A percentile compares a stretch with the other conserved stretches of the same genome.
Evolutionary conservation across 2,888 invertebrate species (phyloP).

Genomic region (Drosophila ustulata): DNA sequence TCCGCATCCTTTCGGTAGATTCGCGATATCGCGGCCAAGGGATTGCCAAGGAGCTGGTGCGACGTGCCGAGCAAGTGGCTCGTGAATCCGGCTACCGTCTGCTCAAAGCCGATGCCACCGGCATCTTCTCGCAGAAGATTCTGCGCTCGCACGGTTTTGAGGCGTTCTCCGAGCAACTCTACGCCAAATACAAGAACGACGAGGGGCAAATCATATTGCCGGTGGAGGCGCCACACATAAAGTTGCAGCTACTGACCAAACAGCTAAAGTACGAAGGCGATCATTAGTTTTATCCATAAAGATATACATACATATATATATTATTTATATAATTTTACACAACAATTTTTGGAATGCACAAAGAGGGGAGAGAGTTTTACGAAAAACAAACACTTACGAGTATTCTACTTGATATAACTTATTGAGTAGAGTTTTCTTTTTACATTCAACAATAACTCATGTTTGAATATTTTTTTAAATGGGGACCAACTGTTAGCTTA

Average conservation of each 20-base stretch:
- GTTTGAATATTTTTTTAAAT: conserved; percentile 9
- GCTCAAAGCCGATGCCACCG: conserved; percentile 93
- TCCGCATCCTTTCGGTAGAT: conserved; percentile 92
- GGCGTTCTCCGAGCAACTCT: conserved; percentile 88
- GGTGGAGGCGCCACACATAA: conserved; percentile 88
- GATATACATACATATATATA: conserved; percentile 14
- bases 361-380: conserved; percentile 4
- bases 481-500: conserved; percentile 69
- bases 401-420: neutral
- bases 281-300: conserved; percentile 2
- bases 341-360: conserved; percentile 19
- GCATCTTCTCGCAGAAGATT: conserved; percentile 91
- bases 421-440: neutral
- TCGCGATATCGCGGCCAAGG: conserved; percentile 89
- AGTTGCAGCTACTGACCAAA: conserved; percentile 88
- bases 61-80: conserved; percentile 89
- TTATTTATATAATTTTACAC: conserved; percentile 13
- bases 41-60: conserved; percentile 90
- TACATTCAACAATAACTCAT: neutral
- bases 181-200: conserved; percentile 89
- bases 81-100: conserved; percentile 88
- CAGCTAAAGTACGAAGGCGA: conserved; percentile 44
- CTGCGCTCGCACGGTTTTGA: conserved; percentile 89
- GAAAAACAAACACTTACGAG: neutral
- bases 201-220: conserved; percentile 87